Conservation (phyloP, 2,797 vertebrate genomes). For the Huso huso region DNA sequence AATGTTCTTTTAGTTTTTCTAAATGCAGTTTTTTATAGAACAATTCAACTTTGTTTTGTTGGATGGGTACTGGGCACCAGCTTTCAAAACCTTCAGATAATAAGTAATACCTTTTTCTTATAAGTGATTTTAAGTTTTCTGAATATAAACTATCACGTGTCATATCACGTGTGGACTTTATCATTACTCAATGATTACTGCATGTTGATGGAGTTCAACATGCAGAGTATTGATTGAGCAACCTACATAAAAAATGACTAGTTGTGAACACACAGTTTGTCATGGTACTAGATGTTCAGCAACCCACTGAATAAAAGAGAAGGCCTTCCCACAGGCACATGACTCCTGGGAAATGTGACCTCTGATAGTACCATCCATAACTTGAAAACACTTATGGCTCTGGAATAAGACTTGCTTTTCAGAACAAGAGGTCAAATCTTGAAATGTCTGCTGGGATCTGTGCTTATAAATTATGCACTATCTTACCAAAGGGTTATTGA, state of each 20-base stretch:
- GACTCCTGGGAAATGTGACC: not conserved
- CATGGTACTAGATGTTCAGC: not conserved
- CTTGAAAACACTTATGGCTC: not conserved
- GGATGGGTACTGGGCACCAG: no score
- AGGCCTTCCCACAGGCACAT: not conserved
- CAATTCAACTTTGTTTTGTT: no score
- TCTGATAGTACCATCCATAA: not conserved
- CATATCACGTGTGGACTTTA: no score
- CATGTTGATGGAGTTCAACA: no score
- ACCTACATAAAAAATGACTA: not conserved
- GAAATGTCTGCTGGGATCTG: not conserved
- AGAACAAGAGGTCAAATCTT: slow-evolving; percentile 2
- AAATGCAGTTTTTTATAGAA: no score
- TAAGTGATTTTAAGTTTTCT: no score
- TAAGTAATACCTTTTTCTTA: no score
- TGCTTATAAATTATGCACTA: slow-evolving; percentile 1
- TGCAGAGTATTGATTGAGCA: no score
- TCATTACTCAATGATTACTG: no score
- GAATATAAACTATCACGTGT: no score
- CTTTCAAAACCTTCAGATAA: no score
- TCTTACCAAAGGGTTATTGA: not conserved
- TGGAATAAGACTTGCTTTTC: not conserved
- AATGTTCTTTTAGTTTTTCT: no score
- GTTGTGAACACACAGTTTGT: not conserved
- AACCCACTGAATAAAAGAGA: not conserved